Conservation (phyloP, 2,888 invertebrate genomes). For the Thymelicus lineola region DNA sequence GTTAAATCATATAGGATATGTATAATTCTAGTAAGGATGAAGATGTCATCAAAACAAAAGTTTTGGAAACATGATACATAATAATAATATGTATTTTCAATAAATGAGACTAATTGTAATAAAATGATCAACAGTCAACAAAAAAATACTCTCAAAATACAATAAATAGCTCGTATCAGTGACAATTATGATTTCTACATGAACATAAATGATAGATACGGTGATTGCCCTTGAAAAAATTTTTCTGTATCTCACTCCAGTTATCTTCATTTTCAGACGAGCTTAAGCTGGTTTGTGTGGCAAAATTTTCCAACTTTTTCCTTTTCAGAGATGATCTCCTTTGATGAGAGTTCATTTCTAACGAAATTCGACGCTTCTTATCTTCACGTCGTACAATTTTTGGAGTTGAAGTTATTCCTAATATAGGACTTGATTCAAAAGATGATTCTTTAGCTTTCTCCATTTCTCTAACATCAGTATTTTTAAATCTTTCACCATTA, state of each 20-base stretch:
- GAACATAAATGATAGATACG: slow-evolving; percentile 43
- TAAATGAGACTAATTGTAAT: too few relatives aligned
- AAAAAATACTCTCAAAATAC: too few relatives aligned
- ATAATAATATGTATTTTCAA: too few relatives aligned
- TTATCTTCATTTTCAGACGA: background rate
- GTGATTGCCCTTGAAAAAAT: slow-evolving; percentile 42
- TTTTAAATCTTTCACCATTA: background rate
- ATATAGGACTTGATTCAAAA: background rate
- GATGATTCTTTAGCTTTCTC: slow-evolving; percentile 2
- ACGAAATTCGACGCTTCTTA: background rate
- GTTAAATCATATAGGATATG: too few relatives aligned
- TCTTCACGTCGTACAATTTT: background rate
- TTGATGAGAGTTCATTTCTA: background rate
- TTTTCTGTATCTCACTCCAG: slow-evolving; percentile 27
- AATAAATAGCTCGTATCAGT: background rate
- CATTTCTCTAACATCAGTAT: background rate
- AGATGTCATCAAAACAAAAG: too few relatives aligned
- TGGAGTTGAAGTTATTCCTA: background rate
- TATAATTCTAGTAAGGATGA: too few relatives aligned
- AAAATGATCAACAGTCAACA: too few relatives aligned
- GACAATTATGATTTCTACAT: slow-evolving; percentile 43
- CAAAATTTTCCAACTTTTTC: slow-evolving; percentile 37
- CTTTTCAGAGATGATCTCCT: background rate
- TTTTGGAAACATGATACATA: too few relatives aligned
- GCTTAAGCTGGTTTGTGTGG: background rate